phyloP scores from a whole-genome alignment of 2,888 invertebrate genomes.

The Apamea epomidion region DNA sequence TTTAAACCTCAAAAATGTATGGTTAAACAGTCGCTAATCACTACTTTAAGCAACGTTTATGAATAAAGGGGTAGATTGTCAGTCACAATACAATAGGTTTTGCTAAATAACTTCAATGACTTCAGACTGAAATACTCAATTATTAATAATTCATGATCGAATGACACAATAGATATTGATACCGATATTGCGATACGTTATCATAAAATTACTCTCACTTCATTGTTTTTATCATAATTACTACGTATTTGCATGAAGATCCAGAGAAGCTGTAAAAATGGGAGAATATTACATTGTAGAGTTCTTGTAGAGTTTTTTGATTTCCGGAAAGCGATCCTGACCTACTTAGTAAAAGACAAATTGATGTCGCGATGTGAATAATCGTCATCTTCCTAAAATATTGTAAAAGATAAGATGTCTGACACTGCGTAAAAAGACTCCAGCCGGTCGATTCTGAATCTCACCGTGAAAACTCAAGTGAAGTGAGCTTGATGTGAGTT shows the following conservation, averaged over 20 bases:
- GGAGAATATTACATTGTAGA: neutral
- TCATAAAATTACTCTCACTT: neutral
- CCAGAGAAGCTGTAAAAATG: neutral
- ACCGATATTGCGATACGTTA: neutral
- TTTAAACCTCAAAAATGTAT: too few species aligned
- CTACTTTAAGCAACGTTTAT: too few species aligned
- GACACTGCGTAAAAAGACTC: constrained; percentile 4
- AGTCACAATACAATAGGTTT: neutral
- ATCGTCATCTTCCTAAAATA: constrained; percentile 18
- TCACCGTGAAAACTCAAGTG: too few species aligned
- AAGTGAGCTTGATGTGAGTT: too few species aligned
- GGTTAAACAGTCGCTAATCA: too few species aligned
- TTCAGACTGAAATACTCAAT: neutral
- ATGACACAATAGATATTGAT: neutral
- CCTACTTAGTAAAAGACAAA: constrained; percentile 24
- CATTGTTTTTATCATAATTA: neutral
- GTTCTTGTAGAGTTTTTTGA: constrained; percentile 18
- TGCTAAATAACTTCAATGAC: neutral
- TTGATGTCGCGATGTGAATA: constrained; percentile 24
- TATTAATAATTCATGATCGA: neutral
- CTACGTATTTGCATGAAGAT: neutral
- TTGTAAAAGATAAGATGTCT: constrained; percentile 13
- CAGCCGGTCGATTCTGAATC: too few species aligned
- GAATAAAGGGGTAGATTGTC: neutral
- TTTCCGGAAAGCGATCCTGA: neutral